These are phyloP conservation scores for Lacanobia wlatinum DNA, from an alignment of 2,888 invertebrate genomes.

Conservation along the genomic window DNA sequence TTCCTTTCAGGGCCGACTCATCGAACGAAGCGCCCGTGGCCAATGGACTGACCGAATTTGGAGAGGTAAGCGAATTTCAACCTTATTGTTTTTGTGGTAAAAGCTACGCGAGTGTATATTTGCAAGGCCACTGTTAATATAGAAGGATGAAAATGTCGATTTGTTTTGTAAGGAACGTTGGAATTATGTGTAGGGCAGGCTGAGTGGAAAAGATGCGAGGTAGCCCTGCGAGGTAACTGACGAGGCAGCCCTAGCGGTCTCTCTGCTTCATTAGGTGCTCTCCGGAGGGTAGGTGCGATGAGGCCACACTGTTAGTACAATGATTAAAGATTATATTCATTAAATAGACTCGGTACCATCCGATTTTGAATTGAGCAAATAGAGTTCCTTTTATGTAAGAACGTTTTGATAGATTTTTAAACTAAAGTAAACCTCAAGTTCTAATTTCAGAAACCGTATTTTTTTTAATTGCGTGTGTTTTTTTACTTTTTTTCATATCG, in stretches of 20 bases:
- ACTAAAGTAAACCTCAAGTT: too few relatives aligned
- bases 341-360: neutral
- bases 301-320: too few relatives aligned
- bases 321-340: neutral
- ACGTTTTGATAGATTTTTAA: too few relatives aligned
- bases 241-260: neutral
- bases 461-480: too few relatives aligned
- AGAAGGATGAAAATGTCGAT: conserved; percentile 46
- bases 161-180: conserved; percentile 52
- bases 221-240: conserved; percentile 34
- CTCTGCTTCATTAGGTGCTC: conserved; percentile 5
- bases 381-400: too few relatives aligned
- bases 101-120: conserved; percentile 55
- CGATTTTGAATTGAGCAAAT: too few relatives aligned
- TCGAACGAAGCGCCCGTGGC: conserved; percentile 87
- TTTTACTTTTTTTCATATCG: too few relatives aligned
- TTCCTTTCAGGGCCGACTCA: conserved; percentile 88
- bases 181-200: conserved; percentile 25
- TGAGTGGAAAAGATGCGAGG: conserved; percentile 19
- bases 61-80: conserved; percentile 85
- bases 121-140: conserved; percentile 50
- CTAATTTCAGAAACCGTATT: too few relatives aligned
- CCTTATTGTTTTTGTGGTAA: conserved; percentile 54
- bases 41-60: conserved; percentile 89
- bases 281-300: neutral